A percentile compares a stretch with the other conserved stretches of the same genome.
Conservation (phyloP, 35 echinoderm and acorn worm genomes). For the Stichopus chloronotus region DNA sequence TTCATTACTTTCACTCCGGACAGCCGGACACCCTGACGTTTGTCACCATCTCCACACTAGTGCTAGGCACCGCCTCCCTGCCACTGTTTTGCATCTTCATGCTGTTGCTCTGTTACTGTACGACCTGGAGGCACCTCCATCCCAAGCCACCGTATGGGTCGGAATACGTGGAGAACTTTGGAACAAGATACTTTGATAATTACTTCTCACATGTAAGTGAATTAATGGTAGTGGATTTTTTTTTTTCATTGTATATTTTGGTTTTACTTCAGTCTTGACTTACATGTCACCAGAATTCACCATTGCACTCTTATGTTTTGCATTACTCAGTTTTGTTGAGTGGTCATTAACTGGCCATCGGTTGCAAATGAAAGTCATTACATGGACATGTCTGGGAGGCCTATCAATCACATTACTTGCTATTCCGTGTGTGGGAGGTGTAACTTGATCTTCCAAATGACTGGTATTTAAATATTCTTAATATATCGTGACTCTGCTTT, state of each 20-base stretch:
- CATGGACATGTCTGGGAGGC: no score
- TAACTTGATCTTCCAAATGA: no score
- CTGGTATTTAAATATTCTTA: no score
- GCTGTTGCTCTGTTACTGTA: slow-evolving; percentile 60
- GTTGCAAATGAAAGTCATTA: no score
- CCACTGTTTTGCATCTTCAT: slow-evolving; percentile 62
- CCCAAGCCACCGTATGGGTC: slow-evolving; percentile 60
- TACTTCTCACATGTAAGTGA: slow-evolving; percentile 42
- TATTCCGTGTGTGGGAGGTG: no score
- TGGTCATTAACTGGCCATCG: no score
- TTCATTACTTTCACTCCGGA: background rate
- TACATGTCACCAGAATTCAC: background rate
- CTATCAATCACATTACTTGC: no score
- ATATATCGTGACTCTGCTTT: no score
- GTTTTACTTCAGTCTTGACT: background rate
- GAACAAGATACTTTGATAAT: slow-evolving; percentile 55
- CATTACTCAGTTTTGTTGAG: background rate
- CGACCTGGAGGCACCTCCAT: slow-evolving; percentile 78
- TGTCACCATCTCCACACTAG: slow-evolving; percentile 52
- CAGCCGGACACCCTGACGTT: slow-evolving; percentile 56
- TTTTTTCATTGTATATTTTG: background rate
- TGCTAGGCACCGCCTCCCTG: slow-evolving; percentile 9
- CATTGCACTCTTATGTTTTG: background rate
- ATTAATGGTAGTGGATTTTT: background rate
- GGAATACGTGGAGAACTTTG: slow-evolving; percentile 55